phyloP scores from a whole-genome alignment of 2,113 vertebrate genomes.

The Pelmatolapia mariae region DNA sequence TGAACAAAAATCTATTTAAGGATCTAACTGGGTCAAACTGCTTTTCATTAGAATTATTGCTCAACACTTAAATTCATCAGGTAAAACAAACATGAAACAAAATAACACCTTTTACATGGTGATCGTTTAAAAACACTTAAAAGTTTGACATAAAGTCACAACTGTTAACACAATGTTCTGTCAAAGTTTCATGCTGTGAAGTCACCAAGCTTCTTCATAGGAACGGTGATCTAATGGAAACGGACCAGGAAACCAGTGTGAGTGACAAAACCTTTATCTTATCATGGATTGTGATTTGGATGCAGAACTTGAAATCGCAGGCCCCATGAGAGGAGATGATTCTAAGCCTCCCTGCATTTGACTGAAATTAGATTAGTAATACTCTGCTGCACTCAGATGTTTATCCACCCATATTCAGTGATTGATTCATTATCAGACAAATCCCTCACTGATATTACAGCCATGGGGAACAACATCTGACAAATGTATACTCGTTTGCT shows the following conservation, averaged over 20 bases:
- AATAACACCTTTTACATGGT: neutral
- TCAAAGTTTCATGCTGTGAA: neutral
- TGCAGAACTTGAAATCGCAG: neutral
- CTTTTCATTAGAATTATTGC: neutral
- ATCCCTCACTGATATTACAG: neutral
- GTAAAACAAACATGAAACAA: neutral
- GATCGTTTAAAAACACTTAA: neutral
- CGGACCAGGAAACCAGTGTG: neutral
- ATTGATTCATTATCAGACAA: neutral
- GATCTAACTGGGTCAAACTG: neutral
- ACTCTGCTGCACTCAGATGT: neutral
- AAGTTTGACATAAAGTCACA: rapidly evolving
- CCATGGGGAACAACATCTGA: neutral
- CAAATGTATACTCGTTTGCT: neutral
- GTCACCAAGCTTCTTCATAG: neutral
- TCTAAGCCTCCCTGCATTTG: neutral
- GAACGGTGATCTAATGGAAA: neutral
- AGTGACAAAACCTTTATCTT: neutral
- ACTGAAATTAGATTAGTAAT: neutral
- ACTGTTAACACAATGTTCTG: neutral
- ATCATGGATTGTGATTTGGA: neutral
- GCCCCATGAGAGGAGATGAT: neutral
- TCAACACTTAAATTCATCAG: neutral
- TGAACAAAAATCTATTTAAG: neutral
- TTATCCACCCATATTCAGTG: neutral